Percentiles rank a stretch among this genome's conserved stretches.
These are phyloP conservation scores for Zalophus californianus DNA, from an alignment of 2,797 vertebrate genomes.

Conservation along the genomic window DNA sequence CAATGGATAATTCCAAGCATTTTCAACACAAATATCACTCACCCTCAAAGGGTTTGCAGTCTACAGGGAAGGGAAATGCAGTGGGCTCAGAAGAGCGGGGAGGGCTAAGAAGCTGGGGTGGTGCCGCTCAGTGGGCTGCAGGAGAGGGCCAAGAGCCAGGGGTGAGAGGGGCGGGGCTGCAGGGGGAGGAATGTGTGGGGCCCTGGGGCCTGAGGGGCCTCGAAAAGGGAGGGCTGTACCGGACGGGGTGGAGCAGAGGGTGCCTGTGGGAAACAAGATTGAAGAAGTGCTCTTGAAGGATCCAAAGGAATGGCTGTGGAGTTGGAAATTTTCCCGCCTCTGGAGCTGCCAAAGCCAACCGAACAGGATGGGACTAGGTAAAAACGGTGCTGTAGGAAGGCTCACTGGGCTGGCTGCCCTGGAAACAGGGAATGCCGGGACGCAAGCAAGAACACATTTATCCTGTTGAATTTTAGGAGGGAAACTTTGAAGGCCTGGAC, in stretches of 20 bases:
- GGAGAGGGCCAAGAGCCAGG: neutral
- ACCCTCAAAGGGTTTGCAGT: neutral
- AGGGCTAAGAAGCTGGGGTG: neutral
- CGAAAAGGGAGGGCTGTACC: neutral
- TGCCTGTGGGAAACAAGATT: neutral
- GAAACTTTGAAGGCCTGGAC: neutral
- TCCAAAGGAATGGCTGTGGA: neutral
- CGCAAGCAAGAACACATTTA: neutral
- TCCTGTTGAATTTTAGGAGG: neutral
- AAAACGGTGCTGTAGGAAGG: neutral
- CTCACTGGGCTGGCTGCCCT: neutral
- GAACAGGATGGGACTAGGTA: neutral
- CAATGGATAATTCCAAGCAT: neutral
- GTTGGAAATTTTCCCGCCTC: neutral
- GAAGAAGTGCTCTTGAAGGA: neutral
- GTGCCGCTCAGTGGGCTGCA: neutral
- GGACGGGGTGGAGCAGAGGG: neutral
- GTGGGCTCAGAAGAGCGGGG: neutral
- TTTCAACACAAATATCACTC: neutral
- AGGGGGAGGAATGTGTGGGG: neutral
- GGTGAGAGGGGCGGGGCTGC: neutral
- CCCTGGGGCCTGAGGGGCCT: neutral
- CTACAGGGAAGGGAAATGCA: neutral
- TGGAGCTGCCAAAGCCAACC: neutral
- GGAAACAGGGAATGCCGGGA: neutral